Evolutionary conservation across 1,140 invertebrate genomes (phyloP).

Genomic region (Pseudomyrmex pallidus): DNA sequence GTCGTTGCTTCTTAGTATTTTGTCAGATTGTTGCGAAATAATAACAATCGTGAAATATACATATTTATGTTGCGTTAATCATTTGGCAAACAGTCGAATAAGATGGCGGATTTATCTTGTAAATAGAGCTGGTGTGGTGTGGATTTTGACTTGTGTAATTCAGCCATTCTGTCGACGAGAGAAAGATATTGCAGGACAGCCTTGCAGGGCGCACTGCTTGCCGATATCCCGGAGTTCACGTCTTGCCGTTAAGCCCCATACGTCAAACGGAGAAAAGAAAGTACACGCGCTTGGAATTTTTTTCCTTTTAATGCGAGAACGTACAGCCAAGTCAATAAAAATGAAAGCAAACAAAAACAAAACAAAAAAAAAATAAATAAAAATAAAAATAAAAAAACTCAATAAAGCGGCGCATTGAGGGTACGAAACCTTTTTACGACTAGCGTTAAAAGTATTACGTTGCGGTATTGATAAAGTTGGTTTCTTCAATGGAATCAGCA

Average conservation of each 20-base stretch:
- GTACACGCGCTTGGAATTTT: constrained; percentile 39
- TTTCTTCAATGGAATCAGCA: neutral
- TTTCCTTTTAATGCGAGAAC: constrained; percentile 55
- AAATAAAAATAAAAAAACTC: constrained; percentile 15
- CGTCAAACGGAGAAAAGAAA: constrained; percentile 62
- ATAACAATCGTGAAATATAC: neutral
- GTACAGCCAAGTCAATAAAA: constrained; percentile 41
- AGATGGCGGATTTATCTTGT: constrained; percentile 32
- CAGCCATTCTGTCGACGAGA: neutral
- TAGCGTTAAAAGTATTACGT: neutral
- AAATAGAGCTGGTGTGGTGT: constrained; percentile 10
- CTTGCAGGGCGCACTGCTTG: constrained; percentile 31
- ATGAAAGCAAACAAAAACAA: constrained; percentile 40
- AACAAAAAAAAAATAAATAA: neutral
- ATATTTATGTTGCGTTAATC: neutral
- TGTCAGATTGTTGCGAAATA: neutral
- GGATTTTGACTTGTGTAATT: neutral
- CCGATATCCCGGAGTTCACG: constrained; percentile 64
- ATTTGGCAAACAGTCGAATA: neutral
- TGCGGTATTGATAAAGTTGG: neutral
- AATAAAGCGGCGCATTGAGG: constrained; percentile 52
- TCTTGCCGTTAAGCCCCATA: constrained; percentile 58
- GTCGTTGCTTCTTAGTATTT: constrained; percentile 23
- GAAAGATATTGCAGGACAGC: constrained; percentile 41
- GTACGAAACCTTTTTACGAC: constrained; percentile 39